These are phyloP conservation scores for Drosophila ficusphila DNA, from an alignment of 1,140 invertebrate genomes.

Conservation along the genomic window DNA sequence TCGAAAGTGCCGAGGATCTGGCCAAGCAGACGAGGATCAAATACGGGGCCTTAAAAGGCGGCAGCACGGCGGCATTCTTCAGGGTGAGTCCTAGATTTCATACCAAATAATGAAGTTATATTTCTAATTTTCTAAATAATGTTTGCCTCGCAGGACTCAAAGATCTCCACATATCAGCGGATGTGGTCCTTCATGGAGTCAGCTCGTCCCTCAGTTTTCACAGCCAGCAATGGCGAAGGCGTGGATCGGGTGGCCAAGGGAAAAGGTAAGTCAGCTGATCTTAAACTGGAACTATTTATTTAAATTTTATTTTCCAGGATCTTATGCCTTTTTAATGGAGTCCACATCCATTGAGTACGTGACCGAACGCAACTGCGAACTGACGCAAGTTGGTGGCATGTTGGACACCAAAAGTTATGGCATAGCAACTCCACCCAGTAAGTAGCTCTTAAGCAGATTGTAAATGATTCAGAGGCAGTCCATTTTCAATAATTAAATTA, in stretches of 20 bases:
- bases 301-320: conserved; percentile 62
- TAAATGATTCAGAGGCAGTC: too few relatives aligned
- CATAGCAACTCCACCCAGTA: conserved; percentile 96
- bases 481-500: too few relatives aligned
- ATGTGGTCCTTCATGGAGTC: conserved; percentile 98
- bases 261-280: conserved; percentile 86
- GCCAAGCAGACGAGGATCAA: conserved; percentile 98
- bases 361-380: conserved; percentile 94
- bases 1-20: conserved; percentile 97
- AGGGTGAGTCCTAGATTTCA: conserved; percentile 87
- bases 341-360: conserved; percentile 96
- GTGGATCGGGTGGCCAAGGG: conserved; percentile 93
- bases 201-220: conserved; percentile 92
- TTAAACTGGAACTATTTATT: fast-evolving
- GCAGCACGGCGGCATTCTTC: conserved; percentile 96
- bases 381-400: conserved; percentile 95
- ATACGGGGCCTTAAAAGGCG: conserved; percentile 96
- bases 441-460: conserved; percentile 68
- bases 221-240: conserved; percentile 92
- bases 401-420: conserved; percentile 97
- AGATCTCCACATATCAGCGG: conserved; percentile 94
- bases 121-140: too few relatives aligned
- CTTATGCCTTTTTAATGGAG: conserved; percentile 97
- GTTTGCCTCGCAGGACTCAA: conserved; percentile 90
- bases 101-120: too few relatives aligned